Base-by-base conservation (phyloP, 1,140 invertebrate genomes). In the Galleria mellonella region DNA sequence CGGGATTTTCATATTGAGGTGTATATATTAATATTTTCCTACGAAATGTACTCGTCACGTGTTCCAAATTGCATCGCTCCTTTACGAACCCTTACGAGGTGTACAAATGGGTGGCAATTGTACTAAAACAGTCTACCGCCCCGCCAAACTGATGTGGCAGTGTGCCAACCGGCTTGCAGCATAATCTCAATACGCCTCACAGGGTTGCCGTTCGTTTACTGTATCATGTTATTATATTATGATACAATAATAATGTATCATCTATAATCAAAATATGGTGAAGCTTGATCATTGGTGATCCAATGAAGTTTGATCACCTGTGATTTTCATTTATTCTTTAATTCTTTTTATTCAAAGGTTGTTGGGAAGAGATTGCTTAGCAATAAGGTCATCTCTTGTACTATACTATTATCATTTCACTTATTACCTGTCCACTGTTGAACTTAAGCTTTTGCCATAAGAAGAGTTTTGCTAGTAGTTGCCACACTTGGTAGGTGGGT, bases 61-160 rank as follows among this genome's bases (percentile, higher is more conserved):
- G 53, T 43, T 39, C 46, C 33, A 61, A 52, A 56, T 54, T 44
- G 42, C 44, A 35, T 43, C 36, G 46, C 39, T 35, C 43, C 45
- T 28, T 43, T 37, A 35, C 33, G 14, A 33, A 40, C 45, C 47
- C 36, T 39, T 49, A 37, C 45, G 50, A 45, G 30, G 48, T 38
- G 17, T 56, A 53, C 65, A 58, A 62, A 61, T 54, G 51, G 61
- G 46, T 67, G 61, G 61, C 65, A 72, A 74, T 70, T 74, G 55
- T 41, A 58, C 49, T 63, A 55, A 59, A 63, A 58, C 58, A 66
- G 51, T 62, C 43, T 47, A 57, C 55, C 55, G 17, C 17, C 29
- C 45, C 51, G 55, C 51, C 56, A 57, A 51, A 60, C 49, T 53
- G 47, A 57, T 38, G 28, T 66, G 63, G 66, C 69, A 47, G 32